phyloP scores from a whole-genome alignment of 2,888 invertebrate species.

The Lucinisca nassula region DNA sequence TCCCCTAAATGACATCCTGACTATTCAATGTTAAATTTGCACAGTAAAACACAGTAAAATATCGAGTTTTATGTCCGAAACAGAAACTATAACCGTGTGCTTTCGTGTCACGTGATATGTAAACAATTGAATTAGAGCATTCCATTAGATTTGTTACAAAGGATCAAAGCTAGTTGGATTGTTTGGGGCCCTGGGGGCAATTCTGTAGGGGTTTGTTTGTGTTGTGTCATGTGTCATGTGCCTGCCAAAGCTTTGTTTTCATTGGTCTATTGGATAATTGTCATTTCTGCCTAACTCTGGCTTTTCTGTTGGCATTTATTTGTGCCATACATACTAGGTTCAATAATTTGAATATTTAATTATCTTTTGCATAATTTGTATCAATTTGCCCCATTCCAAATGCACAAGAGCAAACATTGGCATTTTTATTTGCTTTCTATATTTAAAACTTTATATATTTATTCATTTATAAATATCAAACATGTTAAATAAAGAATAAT shows the following conservation, averaged over 20 bases:
- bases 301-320: too few species aligned
- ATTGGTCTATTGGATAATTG: background rate
- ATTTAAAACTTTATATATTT: too few species aligned
- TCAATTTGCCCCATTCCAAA: too few species aligned
- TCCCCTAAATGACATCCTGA: background rate
- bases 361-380: background rate
- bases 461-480: too few species aligned
- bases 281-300: background rate
- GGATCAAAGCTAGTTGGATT: conserved; percentile 1
- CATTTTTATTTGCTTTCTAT: too few species aligned
- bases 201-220: conserved; percentile 1
- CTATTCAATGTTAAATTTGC: too few species aligned
- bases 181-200: background rate
- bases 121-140: background rate
- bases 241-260: conserved; percentile 11
- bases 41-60: too few species aligned
- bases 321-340: background rate
- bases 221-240: conserved; percentile 11
- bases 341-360: background rate
- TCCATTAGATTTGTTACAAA: background rate
- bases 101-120: too few species aligned
- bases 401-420: too few species aligned
- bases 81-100: too few species aligned
- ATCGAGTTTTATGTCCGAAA: too few species aligned
- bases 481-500: too few species aligned